phyloP scores from a whole-genome alignment of 2,113 vertebrate species.

The Corythoichthys intestinalis region DNA sequence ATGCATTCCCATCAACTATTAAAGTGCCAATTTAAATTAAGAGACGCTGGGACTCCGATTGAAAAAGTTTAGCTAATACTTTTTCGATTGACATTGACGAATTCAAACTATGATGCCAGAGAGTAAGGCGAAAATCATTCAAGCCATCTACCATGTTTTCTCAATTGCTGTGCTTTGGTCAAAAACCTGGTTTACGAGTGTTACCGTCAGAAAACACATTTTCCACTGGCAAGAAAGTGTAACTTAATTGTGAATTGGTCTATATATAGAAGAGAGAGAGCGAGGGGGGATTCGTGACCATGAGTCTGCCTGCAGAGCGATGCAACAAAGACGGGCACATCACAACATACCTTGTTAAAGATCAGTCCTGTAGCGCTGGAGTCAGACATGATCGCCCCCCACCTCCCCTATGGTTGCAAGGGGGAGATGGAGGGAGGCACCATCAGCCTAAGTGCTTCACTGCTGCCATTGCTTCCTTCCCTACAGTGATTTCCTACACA shows the following conservation, averaged over 20 bases:
- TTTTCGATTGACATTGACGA: background rate
- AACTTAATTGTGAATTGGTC: background rate
- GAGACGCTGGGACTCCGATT: background rate
- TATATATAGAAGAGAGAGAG: constrained; percentile 13
- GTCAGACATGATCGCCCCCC: constrained; percentile 70
- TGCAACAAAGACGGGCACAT: constrained; percentile 31
- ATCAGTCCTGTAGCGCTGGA: constrained; percentile 75
- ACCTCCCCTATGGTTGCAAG: constrained; percentile 58
- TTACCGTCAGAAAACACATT: background rate
- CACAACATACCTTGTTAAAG: constrained; percentile 72
- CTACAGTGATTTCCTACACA: constrained; percentile 67
- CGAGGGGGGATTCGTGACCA: constrained; percentile 13
- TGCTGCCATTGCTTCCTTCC: constrained; percentile 57
- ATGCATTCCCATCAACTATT: too few species aligned
- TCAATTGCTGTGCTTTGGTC: background rate
- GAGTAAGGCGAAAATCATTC: background rate
- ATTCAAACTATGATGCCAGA: background rate
- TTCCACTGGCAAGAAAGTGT: background rate
- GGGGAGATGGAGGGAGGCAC: constrained; percentile 28
- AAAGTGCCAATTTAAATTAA: too few species aligned
- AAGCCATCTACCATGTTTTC: background rate
- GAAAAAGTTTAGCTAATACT: background rate
- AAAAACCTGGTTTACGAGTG: background rate
- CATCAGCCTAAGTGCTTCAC: constrained; percentile 64
- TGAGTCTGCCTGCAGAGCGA: constrained; percentile 39